Evolutionary conservation across 2,113 vertebrate genomes (phyloP).

Genomic region (Helogale parvula): DNA sequence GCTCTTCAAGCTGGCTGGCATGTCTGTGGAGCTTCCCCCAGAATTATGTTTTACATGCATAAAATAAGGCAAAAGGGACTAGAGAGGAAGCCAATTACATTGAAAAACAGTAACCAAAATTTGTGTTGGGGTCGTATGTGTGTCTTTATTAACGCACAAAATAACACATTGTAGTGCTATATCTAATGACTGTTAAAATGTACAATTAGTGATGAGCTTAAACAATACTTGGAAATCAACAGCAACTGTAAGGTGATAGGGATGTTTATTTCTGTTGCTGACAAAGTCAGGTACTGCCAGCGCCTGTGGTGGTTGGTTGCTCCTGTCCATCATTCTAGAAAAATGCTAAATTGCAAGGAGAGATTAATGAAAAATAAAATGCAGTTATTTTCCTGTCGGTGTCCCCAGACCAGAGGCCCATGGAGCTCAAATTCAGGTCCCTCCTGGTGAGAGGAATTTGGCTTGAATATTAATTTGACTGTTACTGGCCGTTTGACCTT

Average conservation of each 20-base stretch:
- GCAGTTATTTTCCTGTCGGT: background rate
- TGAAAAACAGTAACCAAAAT: background rate
- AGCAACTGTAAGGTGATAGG: background rate
- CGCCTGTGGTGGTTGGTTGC: background rate
- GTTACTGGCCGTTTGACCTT: background rate
- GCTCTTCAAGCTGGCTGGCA: background rate
- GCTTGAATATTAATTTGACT: background rate
- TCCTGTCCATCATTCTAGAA: background rate
- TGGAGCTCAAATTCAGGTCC: background rate
- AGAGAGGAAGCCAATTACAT: background rate
- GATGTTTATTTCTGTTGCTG: constrained; percentile 14
- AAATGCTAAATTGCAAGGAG: background rate
- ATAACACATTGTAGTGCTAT: background rate
- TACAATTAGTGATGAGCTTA: background rate
- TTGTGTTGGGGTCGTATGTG: background rate
- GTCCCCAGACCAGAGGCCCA: background rate
- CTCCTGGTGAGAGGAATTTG: background rate
- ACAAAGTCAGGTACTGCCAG: background rate
- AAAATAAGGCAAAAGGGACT: background rate
- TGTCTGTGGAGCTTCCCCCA: background rate
- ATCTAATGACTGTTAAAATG: background rate
- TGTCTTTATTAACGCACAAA: background rate
- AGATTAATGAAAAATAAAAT: background rate
- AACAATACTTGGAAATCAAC: background rate
- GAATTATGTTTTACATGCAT: background rate